A percentile compares a stretch with the other conserved stretches of the same genome.
Evolutionary conservation across 2,888 invertebrate species (phyloP).

Genomic region (Ophion ellenae): DNA sequence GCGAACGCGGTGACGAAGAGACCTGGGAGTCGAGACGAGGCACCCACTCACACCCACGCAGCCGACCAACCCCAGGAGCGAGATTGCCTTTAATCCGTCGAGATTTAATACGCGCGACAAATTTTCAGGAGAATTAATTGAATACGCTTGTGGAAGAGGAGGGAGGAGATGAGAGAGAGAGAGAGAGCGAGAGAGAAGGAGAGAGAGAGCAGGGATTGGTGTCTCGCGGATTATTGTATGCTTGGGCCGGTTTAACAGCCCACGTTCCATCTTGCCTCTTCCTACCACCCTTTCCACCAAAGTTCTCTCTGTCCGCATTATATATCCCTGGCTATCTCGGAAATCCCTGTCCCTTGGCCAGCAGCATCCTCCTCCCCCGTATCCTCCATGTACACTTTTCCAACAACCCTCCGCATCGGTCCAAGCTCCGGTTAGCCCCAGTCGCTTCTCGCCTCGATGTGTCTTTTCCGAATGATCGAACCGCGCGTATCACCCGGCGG

Average conservation of each 20-base stretch:
- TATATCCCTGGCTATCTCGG: constrained; percentile 77
- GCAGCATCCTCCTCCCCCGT: constrained; percentile 19
- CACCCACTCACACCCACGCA: not conserved
- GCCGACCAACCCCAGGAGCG: constrained; percentile 72
- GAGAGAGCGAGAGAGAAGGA: constrained; percentile 32
- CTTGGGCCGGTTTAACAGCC: constrained; percentile 79
- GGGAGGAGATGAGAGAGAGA: not conserved
- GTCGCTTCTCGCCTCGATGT: constrained; percentile 18
- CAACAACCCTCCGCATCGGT: constrained; percentile 24
- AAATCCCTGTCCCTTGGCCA: constrained; percentile 58
- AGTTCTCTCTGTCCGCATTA: constrained; percentile 73
- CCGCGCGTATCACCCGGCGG: not conserved
- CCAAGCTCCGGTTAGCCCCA: constrained; percentile 66
- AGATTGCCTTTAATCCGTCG: constrained; percentile 82
- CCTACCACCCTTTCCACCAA: constrained; percentile 13
- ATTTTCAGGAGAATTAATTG: constrained; percentile 83
- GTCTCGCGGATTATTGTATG: constrained; percentile 82
- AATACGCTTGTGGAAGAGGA: constrained; percentile 75
- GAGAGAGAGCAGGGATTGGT: constrained; percentile 76
- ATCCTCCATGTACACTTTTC: constrained; percentile 30
- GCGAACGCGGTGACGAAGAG: constrained; percentile 64
- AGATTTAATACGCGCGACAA: constrained; percentile 83
- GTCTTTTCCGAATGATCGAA: constrained; percentile 25
- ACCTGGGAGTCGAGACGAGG: constrained; percentile 66
- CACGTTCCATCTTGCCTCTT: constrained; percentile 67